phyloP scores from a whole-genome alignment of 35 echinoderm and acorn worm species.

The Strongylocentrotus purpuratus region DNA sequence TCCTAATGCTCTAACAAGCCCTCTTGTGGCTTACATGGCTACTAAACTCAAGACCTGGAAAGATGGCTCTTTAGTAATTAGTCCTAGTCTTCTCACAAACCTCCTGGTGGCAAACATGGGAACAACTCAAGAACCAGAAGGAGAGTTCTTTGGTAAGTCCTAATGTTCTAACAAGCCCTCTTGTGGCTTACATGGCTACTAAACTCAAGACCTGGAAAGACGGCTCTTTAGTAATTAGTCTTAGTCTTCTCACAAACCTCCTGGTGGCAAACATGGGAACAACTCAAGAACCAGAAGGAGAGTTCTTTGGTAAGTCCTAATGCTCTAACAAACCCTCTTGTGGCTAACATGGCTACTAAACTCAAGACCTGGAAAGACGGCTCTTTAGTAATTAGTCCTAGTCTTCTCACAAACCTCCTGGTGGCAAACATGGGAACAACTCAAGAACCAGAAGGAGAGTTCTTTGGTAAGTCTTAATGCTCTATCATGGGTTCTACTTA shows the following conservation, averaged over 20 bases:
- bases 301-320: not conserved
- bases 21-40: not conserved
- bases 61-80: too few relatives aligned
- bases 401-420: constrained; percentile 93
- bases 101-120: constrained; percentile 90
- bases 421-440: constrained; percentile 76
- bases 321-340: not conserved
- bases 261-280: constrained; percentile 83
- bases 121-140: not conserved
- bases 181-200: not conserved
- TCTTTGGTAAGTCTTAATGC: not conserved
- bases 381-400: too few relatives aligned
- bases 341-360: not conserved
- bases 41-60: too few relatives aligned
- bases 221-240: too few relatives aligned
- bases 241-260: constrained; percentile 95
- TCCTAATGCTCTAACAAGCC: not conserved
- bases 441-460: constrained; percentile 22
- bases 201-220: too few relatives aligned
- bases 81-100: too few relatives aligned
- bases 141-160: not conserved
- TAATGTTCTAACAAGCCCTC: not conserved
- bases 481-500: too few relatives aligned
- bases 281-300: not conserved
- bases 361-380: too few relatives aligned